Percentiles rank a stretch among this genome's conserved stretches.
These are phyloP conservation scores for Clostera curtula DNA, from an alignment of 2,888 invertebrate species.

Conservation along the genomic window DNA sequence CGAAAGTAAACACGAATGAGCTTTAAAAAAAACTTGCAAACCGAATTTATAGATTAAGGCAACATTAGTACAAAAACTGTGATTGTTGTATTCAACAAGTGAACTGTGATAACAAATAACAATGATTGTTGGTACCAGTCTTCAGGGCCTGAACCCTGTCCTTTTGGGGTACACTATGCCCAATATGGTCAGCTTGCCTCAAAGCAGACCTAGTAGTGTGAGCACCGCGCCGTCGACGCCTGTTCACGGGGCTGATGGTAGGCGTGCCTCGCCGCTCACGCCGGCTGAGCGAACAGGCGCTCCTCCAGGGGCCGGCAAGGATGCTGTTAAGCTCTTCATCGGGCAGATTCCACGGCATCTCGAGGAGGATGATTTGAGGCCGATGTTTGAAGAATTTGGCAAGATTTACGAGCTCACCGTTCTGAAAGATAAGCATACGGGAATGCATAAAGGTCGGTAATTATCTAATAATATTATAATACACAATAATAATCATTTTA, in stretches of 20 bases:
- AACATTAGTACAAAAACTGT: constrained; percentile 64
- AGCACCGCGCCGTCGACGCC: constrained; percentile 64
- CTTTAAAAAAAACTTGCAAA: constrained; percentile 60
- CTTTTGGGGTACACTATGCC: constrained; percentile 53
- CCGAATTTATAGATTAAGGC: constrained; percentile 68
- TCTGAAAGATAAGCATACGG: constrained; percentile 95
- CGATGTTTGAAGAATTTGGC: constrained; percentile 94
- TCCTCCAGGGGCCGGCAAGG: constrained; percentile 67
- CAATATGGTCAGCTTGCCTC: constrained; percentile 30
- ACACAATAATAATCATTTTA: too few species aligned
- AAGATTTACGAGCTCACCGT: constrained; percentile 96
- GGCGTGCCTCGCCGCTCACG: constrained; percentile 44
- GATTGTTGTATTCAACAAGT: constrained; percentile 51
- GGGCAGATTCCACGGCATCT: constrained; percentile 94
- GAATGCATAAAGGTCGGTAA: constrained; percentile 92
- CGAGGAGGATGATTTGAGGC: constrained; percentile 89
- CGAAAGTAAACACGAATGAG: constrained; percentile 56
- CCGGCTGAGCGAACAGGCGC: constrained; percentile 61
- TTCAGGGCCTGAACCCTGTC: constrained; percentile 53
- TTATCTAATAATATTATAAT: constrained; percentile 23
- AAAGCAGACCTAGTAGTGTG: constrained; percentile 23
- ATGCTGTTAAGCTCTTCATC: constrained; percentile 89
- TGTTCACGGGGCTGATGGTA: constrained; percentile 41
- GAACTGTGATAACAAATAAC: constrained; percentile 41
- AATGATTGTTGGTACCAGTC: constrained; percentile 61